Evolutionary conservation across 2,113 vertebrate genomes (phyloP).

Genomic region (Indri indri): DNA sequence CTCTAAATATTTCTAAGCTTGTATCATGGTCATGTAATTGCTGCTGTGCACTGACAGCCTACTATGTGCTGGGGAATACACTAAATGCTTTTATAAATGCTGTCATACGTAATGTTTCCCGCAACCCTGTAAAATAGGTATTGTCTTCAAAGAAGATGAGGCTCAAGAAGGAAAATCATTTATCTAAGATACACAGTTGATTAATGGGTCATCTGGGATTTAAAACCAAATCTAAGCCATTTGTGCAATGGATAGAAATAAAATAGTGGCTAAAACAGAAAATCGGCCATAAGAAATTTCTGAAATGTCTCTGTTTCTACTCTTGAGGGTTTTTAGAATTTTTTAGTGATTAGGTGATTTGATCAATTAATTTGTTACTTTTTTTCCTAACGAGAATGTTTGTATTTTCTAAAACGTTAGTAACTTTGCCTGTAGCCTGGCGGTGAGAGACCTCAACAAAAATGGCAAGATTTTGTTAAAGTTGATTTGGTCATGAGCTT

Average conservation of each 20-base stretch:
- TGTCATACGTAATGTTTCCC: neutral
- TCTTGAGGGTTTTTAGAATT: neutral
- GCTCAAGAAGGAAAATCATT: neutral
- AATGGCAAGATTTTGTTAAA: neutral
- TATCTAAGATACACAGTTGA: neutral
- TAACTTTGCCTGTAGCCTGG: neutral
- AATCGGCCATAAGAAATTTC: conserved; percentile 15
- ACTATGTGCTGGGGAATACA: neutral
- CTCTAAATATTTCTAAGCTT: neutral
- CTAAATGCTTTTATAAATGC: neutral
- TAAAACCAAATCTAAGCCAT: neutral
- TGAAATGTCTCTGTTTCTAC: neutral
- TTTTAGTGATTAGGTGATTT: conserved; percentile 8
- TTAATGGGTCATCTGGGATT: neutral
- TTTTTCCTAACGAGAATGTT: neutral
- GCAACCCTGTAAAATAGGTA: neutral
- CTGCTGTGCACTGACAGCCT: neutral
- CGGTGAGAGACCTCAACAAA: neutral
- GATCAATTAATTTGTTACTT: neutral
- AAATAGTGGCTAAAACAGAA: neutral
- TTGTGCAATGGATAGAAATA: conserved; percentile 12
- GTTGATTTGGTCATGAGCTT: neutral
- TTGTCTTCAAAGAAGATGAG: conserved; percentile 32
- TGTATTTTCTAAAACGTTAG: neutral
- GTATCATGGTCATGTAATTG: neutral